Evolutionary conservation across 1,140 invertebrate genomes (phyloP).

Genomic region (Bombus cullumanus): DNA sequence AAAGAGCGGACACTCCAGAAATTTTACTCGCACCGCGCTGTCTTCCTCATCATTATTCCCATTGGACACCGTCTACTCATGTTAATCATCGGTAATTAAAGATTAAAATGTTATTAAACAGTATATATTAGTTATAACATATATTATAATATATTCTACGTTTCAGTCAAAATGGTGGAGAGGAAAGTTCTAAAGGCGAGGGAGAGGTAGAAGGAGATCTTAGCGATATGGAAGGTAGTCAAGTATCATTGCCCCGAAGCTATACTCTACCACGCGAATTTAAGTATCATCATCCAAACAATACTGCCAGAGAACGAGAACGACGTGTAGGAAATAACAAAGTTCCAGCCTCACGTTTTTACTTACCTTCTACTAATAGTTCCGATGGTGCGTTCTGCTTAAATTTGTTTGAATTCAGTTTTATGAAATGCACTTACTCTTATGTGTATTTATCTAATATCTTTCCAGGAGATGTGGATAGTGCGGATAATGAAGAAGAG

Average conservation of each 20-base stretch:
- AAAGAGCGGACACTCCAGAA: conserved; percentile 86
- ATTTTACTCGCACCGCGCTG: conserved; percentile 90
- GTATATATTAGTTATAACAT: not conserved
- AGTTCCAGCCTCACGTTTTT: conserved; percentile 84
- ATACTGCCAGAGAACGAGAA: conserved; percentile 83
- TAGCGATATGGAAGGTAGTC: conserved; percentile 80
- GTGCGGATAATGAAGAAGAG: conserved; percentile 85
- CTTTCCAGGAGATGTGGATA: conserved; percentile 85
- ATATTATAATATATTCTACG: not conserved
- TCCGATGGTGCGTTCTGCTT: conserved; percentile 87
- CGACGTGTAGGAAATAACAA: conserved; percentile 82
- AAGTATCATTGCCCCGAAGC: conserved; percentile 90
- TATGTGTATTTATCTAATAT: not conserved
- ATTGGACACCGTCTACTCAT: conserved; percentile 76
- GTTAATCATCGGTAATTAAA: conserved; percentile 72
- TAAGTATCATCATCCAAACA: conserved; percentile 86
- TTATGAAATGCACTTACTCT: not conserved
- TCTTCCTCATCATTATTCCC: conserved; percentile 80
- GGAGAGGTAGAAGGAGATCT: conserved; percentile 75
- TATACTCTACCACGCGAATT: conserved; percentile 93
- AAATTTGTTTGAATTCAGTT: not conserved
- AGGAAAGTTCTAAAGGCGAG: conserved; percentile 77
- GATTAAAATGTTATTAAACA: not conserved
- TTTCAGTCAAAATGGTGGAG: conserved; percentile 76
- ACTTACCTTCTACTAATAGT: conserved; percentile 91